Conservation (phyloP, 2,888 invertebrate species). For the Rotaria sp. region DNA sequence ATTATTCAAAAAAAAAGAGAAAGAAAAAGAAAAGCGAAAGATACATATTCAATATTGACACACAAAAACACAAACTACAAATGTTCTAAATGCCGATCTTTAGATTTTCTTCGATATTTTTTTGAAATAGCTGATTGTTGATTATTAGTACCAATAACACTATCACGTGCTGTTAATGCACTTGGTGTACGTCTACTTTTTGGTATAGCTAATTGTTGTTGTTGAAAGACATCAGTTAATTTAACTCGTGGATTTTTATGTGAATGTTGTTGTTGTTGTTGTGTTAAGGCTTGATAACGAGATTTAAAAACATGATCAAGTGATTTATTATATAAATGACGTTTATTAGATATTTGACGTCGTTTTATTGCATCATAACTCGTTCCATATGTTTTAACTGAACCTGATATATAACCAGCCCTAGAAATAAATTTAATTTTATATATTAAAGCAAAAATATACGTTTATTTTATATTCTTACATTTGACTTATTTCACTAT, state of each 20-base stretch:
- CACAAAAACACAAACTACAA: neutral
- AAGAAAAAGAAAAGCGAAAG: neutral
- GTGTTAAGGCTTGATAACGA: slow-evolving; percentile 39
- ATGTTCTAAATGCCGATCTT: slow-evolving; percentile 21
- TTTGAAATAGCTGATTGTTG: neutral
- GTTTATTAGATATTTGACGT: slow-evolving; percentile 27
- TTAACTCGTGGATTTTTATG: slow-evolving; percentile 36
- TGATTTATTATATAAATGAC: slow-evolving; percentile 39
- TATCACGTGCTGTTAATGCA: slow-evolving; percentile 7
- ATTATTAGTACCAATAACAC: neutral
- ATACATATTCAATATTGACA: neutral
- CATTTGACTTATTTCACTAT: slow-evolving; percentile 21
- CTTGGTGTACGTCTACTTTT: neutral
- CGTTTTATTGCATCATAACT: slow-evolving; percentile 37
- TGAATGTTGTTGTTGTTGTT: slow-evolving; percentile 37
- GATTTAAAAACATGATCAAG: slow-evolving; percentile 38
- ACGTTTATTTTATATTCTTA: neutral
- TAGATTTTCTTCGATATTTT: slow-evolving; percentile 15
- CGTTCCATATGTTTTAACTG: slow-evolving; percentile 35
- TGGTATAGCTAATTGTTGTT: neutral
- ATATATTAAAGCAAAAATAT: neutral
- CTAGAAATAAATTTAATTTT: neutral
- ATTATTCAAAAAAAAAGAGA: neutral
- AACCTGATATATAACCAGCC: slow-evolving; percentile 22
- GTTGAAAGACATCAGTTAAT: slow-evolving; percentile 39